Evolutionary conservation across 2,888 invertebrate genomes (phyloP).

Genomic region (Chelonus formosanus): DNA sequence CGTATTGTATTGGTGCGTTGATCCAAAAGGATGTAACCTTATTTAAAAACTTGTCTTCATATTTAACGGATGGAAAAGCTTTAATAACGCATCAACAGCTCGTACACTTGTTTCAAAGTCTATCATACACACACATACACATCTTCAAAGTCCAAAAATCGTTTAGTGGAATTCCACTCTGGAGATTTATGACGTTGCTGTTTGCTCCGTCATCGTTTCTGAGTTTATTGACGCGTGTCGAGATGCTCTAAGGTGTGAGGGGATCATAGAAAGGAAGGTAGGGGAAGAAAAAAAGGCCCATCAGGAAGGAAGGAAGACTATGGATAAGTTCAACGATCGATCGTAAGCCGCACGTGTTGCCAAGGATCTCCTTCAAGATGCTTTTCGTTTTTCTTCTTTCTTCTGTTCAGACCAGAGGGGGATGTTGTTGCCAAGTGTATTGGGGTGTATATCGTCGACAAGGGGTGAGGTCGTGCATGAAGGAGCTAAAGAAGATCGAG

Average conservation of each 20-base stretch:
- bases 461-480: conserved; percentile 31
- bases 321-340: conserved; percentile 30
- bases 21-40: background rate
- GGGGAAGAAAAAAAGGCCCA: background rate
- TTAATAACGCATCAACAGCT: conserved; percentile 4
- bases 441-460: conserved; percentile 31
- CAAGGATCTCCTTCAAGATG: conserved; percentile 34
- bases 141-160: conserved; percentile 2
- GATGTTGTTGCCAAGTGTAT: conserved; percentile 33
- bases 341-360: conserved; percentile 35
- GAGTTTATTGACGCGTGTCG: conserved; percentile 37
- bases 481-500: conserved; percentile 7
- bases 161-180: conserved; percentile 24
- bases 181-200: conserved; percentile 33
- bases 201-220: conserved; percentile 33
- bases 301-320: conserved; percentile 18
- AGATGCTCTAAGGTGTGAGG: conserved; percentile 19
- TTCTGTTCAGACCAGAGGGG: background rate
- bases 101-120: background rate
- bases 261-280: conserved; percentile 4
- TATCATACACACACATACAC: background rate
- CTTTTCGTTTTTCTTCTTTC: conserved; percentile 23
- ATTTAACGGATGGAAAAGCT: conserved; percentile 6
- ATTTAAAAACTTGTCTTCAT: conserved; percentile 17
- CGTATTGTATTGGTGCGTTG: background rate